Evolutionary conservation across 2,888 invertebrate genomes (phyloP).

Genomic region (Caenorhabditis afra): DNA sequence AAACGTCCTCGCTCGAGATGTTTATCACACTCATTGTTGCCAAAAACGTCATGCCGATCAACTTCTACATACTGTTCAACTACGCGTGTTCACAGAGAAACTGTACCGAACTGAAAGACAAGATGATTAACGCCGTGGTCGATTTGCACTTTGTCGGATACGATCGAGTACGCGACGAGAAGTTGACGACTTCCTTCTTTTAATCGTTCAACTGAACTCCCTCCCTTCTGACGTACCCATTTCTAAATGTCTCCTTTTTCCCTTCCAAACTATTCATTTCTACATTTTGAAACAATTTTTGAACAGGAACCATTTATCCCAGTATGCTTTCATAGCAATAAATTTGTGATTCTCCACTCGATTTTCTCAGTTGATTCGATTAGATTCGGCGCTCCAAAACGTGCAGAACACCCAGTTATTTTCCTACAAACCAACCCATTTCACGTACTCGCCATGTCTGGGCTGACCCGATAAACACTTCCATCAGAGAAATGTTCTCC

Average conservation of each 20-base stretch:
- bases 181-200: background rate
- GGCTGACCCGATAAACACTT: no score
- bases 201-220: no score
- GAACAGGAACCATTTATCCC: no score
- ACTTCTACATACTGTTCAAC: conserved; percentile 23
- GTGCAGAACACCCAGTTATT: no score
- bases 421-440: no score
- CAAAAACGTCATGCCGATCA: background rate
- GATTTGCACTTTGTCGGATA: conserved; percentile 19
- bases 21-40: conserved; percentile 7
- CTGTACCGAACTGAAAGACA: background rate
- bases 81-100: background rate
- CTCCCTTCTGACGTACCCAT: no score
- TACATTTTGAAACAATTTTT: background rate
- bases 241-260: background rate
- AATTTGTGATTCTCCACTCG: no score
- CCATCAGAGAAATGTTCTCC: no score
- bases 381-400: no score
- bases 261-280: background rate
- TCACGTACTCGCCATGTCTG: no score
- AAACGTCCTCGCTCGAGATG: conserved; percentile 11
- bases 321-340: no score
- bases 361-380: no score
- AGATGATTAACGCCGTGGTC: background rate
- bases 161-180: background rate